Evolutionary conservation across 1,140 invertebrate species (phyloP), one percentile per base, ranked within the genome.

Genomic region (Carposina sasakii): DNA sequence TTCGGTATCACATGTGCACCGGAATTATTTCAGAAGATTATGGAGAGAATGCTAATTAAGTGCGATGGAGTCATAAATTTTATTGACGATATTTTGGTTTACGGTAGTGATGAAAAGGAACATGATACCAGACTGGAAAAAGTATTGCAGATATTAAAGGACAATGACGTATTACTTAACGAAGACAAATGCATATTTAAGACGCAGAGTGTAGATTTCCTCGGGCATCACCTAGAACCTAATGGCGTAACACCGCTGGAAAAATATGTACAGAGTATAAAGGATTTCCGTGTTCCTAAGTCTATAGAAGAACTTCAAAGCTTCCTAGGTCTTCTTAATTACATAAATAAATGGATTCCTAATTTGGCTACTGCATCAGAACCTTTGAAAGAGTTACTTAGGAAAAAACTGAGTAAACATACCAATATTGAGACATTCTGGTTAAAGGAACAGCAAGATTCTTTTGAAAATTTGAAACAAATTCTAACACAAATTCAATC

Each of bases 261-360:
- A 4, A 42, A 42, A 16, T 42, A 42, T 24, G 22, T 42, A 12
- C 23, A 42, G 40, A 42, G 40, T 23, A 28, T 42, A 13, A 24
- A 3, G 16, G 40, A 42, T 13, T 42, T 42, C 15, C 8, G 40
- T 13, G 40, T 13, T 20, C 40, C 40, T n/a, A 42, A 42, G 6
- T 13, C 40, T 8, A 24, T 42, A 42, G 40, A 42, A n/a, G 40
- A 42, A 17, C 22, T 42, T 24, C 40, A 42, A 26, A 26, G 24
- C 12, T 26, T 26, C 12, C 12, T 26, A 26, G 24, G n/a, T n/a
- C n/a, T n/a, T n/a, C n/a, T n/a, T n/a, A n/a, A n/a, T n/a, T n/a
- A n/a, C n/a, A n/a, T n/a, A 26, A 26, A 26, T 26, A 26, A 26
- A 26, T 26, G 24, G 24, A 26, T 26, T 26, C 24, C 24, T 26